Base-by-base conservation (phyloP, 2,888 invertebrate species). In the Xylocampa areola region DNA sequence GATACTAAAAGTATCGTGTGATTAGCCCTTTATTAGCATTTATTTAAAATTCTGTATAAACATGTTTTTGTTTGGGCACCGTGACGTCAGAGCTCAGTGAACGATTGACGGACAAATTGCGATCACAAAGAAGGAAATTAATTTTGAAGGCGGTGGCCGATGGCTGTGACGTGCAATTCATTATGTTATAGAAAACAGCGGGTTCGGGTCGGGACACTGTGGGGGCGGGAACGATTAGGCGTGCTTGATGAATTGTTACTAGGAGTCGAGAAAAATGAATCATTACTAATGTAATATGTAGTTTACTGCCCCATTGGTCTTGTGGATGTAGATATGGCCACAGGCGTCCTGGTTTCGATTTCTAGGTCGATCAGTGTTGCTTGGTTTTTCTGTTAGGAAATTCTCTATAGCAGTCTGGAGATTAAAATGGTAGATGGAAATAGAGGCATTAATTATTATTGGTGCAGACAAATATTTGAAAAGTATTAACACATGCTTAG, bases 161-260 rank as follows among this genome's bases (percentile, higher is more conserved):
- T 86, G 86, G 53, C 61, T 60, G 64, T 86, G 86, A 86, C 86
- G 81, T 66, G 75, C 68, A 39, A 81, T 85, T 83, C 82, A 82
- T 86, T 81, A 79, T 60, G 73, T 59, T 76, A 77, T 79, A 80
- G 82, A 78, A 79, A 79, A 78, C 68, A 71, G 57, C 41, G 71
- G 1, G 1, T 21, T 33, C 27, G 27, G 61, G 23, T 17, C n/a
- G 1, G 17, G 23, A 21, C 6, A 29, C 16, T 19, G 40, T 50
- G 14, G 14, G 1, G 43, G 35, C 50, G 32, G 37, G 5, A 49
- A 66, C 60, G 55, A 55, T 35, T 47, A 27, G 10, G 14, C 16
- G 44, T 11, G 14, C 5, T 45, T 39, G 25, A 49, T 62, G 17
- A 62, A 57, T 45, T 35, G 32, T 32, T 32, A 8, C 4, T 7